Evolutionary conservation across 2,113 vertebrate genomes (phyloP).

Genomic region (Urocynchramus pylzowi): DNA sequence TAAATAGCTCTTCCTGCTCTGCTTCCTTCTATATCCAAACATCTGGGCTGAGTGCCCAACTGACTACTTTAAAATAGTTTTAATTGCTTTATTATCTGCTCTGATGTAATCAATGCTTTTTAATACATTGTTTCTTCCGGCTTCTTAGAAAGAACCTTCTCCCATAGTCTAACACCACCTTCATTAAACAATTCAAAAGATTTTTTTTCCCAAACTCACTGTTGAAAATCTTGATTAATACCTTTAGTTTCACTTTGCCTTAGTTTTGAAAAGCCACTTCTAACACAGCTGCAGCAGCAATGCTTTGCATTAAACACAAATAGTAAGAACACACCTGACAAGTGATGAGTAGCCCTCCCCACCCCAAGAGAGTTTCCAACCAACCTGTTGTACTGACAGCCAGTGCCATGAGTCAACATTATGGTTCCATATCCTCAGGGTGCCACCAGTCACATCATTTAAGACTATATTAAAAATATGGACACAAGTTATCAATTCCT

Average conservation of each 20-base stretch:
- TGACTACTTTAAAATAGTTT: background rate
- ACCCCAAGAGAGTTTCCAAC: background rate
- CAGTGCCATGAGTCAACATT: background rate
- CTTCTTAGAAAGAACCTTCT: conserved; percentile 39
- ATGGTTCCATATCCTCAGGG: background rate
- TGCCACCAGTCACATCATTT: background rate
- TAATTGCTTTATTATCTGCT: conserved; percentile 36
- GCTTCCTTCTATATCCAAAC: conserved; percentile 29
- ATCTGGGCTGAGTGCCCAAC: conserved; percentile 9
- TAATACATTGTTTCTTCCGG: background rate
- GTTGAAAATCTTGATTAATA: background rate
- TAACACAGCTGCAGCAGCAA: background rate
- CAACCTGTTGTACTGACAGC: background rate
- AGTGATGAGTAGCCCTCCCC: background rate
- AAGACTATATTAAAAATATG: background rate
- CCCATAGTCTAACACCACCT: background rate
- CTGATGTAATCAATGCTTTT: conserved; percentile 24
- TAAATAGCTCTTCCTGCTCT: conserved; percentile 26
- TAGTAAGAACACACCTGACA: background rate
- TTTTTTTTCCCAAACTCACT: background rate
- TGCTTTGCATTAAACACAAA: background rate
- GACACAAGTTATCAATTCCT: background rate
- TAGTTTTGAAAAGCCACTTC: background rate
- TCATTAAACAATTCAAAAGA: background rate
- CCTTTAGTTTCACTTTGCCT: background rate